Evolutionary conservation across 1,140 invertebrate genomes (phyloP), one percentile per base, ranked within the genome.

Genomic region (Musca domestica): DNA sequence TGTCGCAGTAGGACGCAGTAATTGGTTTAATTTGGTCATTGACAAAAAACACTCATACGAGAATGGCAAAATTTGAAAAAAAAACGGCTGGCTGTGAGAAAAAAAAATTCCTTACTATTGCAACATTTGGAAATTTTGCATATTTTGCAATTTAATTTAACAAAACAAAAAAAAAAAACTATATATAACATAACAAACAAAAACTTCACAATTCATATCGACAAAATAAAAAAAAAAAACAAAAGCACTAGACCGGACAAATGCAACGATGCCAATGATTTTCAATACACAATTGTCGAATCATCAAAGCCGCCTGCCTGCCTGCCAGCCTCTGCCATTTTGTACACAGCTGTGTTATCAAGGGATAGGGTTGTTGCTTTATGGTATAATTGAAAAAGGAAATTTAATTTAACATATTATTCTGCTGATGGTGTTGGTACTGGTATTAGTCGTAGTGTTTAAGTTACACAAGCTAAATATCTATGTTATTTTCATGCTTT

Each of bases 141-240:
- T 61, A 61, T 61, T 61, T 34, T 41, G 56, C 56, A 61, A 61
- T 61, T 61, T 61, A 61, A 61, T 61, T 34, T 61, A 34, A 17
- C 25, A 34, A 58, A 41, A 41, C 6, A 41, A 10, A 41, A 41
- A 41, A 41, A 41, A 41, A 41, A 30, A 30, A 3, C 9, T 30
- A 30, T 30, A 30, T 30, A 41, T 41, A 34, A 23, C 27, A 10
- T 61, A 61, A 51, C 48, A 51, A 51, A 17, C 6, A 7, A 61
- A 34, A 34, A 61, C 56, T 56, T 9, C 34, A 20, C 56, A 41
- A 61, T 19, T 61, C 56, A 61, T 30, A 34, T 34, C 19, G 27
- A 10, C 54, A 17, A 2, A 58, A n/a, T n/a, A 15, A 17, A 7
- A 15, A 19, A 54, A 25, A 56, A 25, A 56, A 0, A n/a, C 19